Base-by-base conservation (phyloP, 2,797 vertebrate species). In the Okamejei kenojei region DNA sequence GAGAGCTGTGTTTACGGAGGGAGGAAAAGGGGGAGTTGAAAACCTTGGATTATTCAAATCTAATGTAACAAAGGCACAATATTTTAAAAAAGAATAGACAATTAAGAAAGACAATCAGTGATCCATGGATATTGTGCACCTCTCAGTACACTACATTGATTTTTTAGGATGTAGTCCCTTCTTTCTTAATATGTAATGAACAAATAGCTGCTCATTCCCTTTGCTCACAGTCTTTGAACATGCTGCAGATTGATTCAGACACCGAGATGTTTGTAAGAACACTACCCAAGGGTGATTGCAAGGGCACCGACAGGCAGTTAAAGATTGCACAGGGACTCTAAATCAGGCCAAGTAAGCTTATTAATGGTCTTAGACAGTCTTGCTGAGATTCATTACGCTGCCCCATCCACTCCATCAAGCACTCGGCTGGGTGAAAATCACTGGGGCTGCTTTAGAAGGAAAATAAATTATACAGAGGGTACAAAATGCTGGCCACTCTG, bases 231-330 rank as follows among this genome's bases (percentile, higher is more conserved):
- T 15, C 82, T 63, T 74, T 88, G 84, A 65, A 65, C 61, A 19
- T 58, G 11, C 10, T 61, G 23, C 7, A 74, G 26, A 61, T 15
- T 84, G 81, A 65, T 65, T 32, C 63, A 17, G n/a, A 7, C n/a
- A 88, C 32, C 8, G 61, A 88, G 84, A 21, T 88, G 82, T 65
- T 84, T 88, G 63, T 10, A 68, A 35, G 35, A 88, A 19, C 63
- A 2, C 61, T 68, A n/a, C 29, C n/a, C 84, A 88, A 92, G 68
- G 90, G 71, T 76, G 71, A 92, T 76, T 29, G 73, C 68, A 76
- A 92, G 82, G 45, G 61, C 35, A 90, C 35, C 10, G 65, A 76
- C 11, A 95, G 95, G 94, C 93, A 94, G 93, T 95, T 93, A 94
- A 86, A 78, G 93, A 93, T 80, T 65, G 68, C 9, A 13, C 29